Percentiles rank a stretch among this genome's conserved stretches.
phyloP scores from a whole-genome alignment of 2,797 vertebrate genomes.

The Agapornis canus region DNA sequence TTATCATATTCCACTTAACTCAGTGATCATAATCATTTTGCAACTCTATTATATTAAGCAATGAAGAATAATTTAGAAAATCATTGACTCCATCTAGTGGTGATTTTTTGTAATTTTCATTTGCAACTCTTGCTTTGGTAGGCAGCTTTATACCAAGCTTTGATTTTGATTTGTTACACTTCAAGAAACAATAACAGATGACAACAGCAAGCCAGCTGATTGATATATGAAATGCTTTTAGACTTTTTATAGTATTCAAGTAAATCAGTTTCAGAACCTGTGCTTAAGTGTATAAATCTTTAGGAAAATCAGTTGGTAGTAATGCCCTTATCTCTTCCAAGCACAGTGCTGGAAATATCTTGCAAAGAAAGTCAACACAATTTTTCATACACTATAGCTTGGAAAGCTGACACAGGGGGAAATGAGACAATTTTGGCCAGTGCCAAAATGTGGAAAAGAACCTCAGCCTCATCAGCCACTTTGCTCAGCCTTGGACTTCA shows the following conservation, averaged over 20 bases:
- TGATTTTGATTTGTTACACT: not conserved
- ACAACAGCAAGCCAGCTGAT: not conserved
- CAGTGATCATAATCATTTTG: slow-evolving; percentile 44
- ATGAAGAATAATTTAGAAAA: slow-evolving; percentile 66
- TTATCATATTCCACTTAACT: slow-evolving; percentile 61
- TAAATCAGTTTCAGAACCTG: not conserved
- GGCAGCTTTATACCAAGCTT: not conserved
- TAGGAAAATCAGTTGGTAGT: not conserved
- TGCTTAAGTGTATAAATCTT: not conserved
- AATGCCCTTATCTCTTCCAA: not conserved
- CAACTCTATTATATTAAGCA: slow-evolving; percentile 20
- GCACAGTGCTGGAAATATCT: not conserved
- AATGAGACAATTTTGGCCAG: not conserved
- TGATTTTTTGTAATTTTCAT: slow-evolving; percentile 39
- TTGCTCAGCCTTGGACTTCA: not conserved
- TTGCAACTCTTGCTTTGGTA: not conserved
- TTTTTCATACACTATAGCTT: not conserved
- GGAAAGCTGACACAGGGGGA: not conserved
- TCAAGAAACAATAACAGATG: not conserved
- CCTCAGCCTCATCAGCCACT: not conserved
- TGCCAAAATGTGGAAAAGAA: not conserved
- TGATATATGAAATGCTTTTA: not conserved
- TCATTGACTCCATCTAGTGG: slow-evolving; percentile 80
- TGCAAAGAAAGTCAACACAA: not conserved
- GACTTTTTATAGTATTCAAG: not conserved